Conservation (phyloP, 2,888 invertebrate species). For the Leptinotarsa peninsularis region DNA sequence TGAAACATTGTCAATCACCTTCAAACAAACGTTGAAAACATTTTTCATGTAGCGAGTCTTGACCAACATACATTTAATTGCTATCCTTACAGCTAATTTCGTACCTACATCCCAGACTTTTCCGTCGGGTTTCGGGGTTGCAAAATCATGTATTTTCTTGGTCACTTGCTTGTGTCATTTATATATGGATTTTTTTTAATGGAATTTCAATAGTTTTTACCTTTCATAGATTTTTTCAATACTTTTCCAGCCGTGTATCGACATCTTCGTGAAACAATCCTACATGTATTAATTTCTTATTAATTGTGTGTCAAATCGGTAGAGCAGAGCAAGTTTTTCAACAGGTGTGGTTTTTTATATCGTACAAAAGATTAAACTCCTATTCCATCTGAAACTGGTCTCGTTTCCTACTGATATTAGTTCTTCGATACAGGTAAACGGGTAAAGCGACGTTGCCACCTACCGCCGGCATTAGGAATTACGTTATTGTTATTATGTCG, state of each 20-base stretch:
- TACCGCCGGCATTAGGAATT: conserved; percentile 27
- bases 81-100: too few species aligned
- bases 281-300: neutral
- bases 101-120: too few species aligned
- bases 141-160: too few species aligned
- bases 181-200: too few species aligned
- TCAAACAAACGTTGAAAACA: too few species aligned
- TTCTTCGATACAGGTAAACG: conserved; percentile 50
- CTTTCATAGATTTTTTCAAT: neutral
- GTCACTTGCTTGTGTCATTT: too few species aligned
- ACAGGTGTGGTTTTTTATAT: conserved; percentile 18
- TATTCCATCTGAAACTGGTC: conserved; percentile 7
- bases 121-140: too few species aligned
- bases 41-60: too few species aligned
- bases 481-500: conserved; percentile 62
- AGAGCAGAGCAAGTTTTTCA: neutral
- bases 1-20: too few species aligned
- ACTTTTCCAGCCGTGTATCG: neutral
- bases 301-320: conserved; percentile 4
- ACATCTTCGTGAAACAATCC: neutral
- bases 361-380: conserved; percentile 5
- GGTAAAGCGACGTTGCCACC: conserved; percentile 55
- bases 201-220: too few species aligned
- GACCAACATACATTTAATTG: too few species aligned
- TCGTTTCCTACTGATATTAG: conserved; percentile 17